phyloP scores from a whole-genome alignment of 2,113 vertebrate species.

The Pterocles orientalis region DNA sequence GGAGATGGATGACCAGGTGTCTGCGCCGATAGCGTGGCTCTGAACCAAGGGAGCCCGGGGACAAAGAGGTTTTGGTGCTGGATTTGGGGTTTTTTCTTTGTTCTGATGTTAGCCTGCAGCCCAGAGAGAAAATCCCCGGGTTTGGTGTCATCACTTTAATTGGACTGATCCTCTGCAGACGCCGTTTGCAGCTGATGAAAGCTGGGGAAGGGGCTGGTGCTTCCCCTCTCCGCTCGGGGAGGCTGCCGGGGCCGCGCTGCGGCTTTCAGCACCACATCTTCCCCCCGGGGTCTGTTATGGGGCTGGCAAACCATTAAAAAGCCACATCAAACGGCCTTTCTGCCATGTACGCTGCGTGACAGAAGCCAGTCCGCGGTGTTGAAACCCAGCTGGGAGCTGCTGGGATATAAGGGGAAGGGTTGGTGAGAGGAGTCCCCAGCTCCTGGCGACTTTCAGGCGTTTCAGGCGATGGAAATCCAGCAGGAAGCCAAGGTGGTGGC shows the following conservation, averaged over 20 bases:
- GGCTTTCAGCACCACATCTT: not conserved
- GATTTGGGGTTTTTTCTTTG: not conserved
- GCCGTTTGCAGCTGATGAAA: not conserved
- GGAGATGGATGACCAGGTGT: not conserved
- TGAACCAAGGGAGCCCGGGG: not conserved
- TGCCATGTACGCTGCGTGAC: not conserved
- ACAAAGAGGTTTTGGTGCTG: not conserved
- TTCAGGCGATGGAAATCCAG: not conserved
- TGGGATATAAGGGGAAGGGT: not conserved
- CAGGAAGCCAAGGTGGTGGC: not conserved
- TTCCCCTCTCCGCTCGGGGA: not conserved
- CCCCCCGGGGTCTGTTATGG: not conserved
- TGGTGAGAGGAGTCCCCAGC: not conserved
- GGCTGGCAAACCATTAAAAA: not conserved
- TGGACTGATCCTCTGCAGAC: not conserved
- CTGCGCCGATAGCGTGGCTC: rapidly evolving
- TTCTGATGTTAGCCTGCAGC: not conserved
- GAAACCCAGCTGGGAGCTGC: not conserved
- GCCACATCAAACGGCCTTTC: not conserved
- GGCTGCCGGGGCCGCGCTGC: not conserved
- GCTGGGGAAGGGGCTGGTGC: not conserved
- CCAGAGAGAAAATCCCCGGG: not conserved
- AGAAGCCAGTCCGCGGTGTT: not conserved
- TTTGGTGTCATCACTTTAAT: not conserved
- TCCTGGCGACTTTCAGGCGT: not conserved